Base-by-base conservation (phyloP, 2,888 invertebrate species). In the Synanthedon myopaeformis region DNA sequence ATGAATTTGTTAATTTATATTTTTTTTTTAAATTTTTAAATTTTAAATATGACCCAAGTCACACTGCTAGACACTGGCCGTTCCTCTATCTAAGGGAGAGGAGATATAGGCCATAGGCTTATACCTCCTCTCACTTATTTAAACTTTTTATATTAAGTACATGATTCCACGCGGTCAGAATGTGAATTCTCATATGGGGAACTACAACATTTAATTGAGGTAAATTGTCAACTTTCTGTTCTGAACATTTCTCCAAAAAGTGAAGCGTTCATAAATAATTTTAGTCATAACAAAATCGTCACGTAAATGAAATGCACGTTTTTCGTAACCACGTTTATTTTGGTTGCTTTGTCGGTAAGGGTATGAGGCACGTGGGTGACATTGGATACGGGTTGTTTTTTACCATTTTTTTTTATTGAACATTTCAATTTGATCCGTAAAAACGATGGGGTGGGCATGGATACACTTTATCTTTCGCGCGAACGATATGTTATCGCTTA, bases 241-340 rank as follows among this genome's bases (percentile, higher is more conserved):
- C 4, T 5, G 23, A 23, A 23, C 45, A 45, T 13, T 45, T 45
- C 45, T 14, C 42, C 14, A 45, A 45, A 45, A 45, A 45, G 14
- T 45, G 13, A 13, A 13, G 45, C 45, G 5, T 65, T 63, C 76
- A 74, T 78, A 81, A 81, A 76, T 79, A 80, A 82, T 80, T 70
- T 75, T 58, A 70, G 76, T 82, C 84, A 85, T 86, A 86, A 86
- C 85, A 84, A 80, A 77, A 82, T 85, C 82, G 74, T 84, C 86
- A 84, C 84, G 82, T 79, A 82, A 77, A 84, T 79, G 78, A 80
- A 82, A 74, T 70, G 74, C 82, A 83, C 82, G 78, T 83, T 82
- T 35, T 66, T 58, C 59, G 57, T 58, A 35, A 35, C 35, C 35
- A 54, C 66, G 67, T 68, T 35, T 80, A 78, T 80, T 82, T 80